phyloP scores from a whole-genome alignment of 2,888 invertebrate genomes.

The Ceramica pisi region DNA sequence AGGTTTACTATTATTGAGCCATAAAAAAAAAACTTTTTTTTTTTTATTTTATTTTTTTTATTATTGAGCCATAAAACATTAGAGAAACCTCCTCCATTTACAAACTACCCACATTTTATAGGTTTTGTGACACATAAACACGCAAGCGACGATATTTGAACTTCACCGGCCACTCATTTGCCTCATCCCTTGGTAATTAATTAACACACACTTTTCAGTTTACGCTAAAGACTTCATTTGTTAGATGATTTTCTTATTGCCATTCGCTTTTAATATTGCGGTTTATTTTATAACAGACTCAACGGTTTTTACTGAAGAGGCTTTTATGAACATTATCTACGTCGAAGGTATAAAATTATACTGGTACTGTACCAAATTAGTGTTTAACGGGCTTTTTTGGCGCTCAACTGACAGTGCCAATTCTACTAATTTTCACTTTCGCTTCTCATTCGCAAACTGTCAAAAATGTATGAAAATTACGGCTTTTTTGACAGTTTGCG shows the following conservation, averaged over 20 bases:
- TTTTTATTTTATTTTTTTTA: too few relatives aligned
- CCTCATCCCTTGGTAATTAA: constrained; percentile 17
- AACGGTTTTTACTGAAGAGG: neutral
- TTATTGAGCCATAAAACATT: neutral
- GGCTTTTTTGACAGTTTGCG: too few relatives aligned
- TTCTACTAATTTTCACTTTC: too few relatives aligned
- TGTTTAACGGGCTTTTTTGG: too few relatives aligned
- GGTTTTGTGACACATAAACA: constrained; percentile 24
- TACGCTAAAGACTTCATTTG: constrained; percentile 11
- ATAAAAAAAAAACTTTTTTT: too few relatives aligned
- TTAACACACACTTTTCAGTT: constrained; percentile 28
- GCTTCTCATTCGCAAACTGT: too few relatives aligned
- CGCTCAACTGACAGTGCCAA: too few relatives aligned
- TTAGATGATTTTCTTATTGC: constrained; percentile 17
- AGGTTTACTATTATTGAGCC: neutral
- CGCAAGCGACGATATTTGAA: constrained; percentile 17
- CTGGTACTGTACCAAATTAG: too few relatives aligned
- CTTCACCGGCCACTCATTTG: constrained; percentile 23
- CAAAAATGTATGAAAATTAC: too few relatives aligned
- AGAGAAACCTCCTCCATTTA: neutral
- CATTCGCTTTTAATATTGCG: neutral
- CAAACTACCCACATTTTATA: constrained; percentile 25
- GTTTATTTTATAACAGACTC: neutral
- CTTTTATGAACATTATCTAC: neutral
- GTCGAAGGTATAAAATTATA: too few relatives aligned